Conservation (phyloP, 2,797 vertebrate genomes). For the Euphonia xanthogaster region DNA sequence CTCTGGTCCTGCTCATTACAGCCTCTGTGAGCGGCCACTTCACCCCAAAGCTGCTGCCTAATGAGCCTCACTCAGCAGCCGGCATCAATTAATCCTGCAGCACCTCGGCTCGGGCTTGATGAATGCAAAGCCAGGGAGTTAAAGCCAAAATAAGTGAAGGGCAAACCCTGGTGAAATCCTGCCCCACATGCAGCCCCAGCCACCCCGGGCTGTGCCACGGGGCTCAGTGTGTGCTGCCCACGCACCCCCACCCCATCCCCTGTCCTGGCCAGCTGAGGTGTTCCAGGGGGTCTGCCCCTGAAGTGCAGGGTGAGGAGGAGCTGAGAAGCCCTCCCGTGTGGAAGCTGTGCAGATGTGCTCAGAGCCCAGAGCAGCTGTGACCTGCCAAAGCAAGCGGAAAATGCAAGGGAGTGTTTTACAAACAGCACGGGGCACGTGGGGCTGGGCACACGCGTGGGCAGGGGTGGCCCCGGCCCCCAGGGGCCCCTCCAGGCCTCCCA, state of each 20-base stretch:
- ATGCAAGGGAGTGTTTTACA: conserved; percentile 25
- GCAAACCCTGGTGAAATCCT: not conserved
- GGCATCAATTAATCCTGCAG: conserved; percentile 10
- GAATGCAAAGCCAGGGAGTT: not conserved
- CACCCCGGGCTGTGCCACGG: not conserved
- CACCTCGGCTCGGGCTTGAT: not conserved
- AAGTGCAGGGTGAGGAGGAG: not conserved
- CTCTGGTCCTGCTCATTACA: not conserved
- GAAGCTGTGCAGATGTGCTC: not conserved
- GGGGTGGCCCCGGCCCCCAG: not conserved
- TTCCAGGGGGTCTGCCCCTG: not conserved
- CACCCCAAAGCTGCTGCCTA: conserved; percentile 46
- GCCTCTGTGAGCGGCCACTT: not conserved
- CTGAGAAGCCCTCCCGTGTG: not conserved
- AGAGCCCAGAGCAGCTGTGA: conserved; percentile 29
- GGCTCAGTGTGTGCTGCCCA: accelerated
- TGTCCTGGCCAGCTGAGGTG: not conserved
- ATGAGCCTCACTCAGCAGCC: conserved; percentile 21
- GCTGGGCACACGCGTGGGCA: not conserved
- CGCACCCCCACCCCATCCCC: not conserved
- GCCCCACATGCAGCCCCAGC: not conserved
- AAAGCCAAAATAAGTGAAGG: not conserved
- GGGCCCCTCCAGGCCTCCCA: accelerated
- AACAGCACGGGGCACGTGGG: not conserved
- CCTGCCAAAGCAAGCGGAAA: conserved; percentile 57